Conservation (phyloP, 2,113 vertebrate species). For the Eurystomus gularis region DNA sequence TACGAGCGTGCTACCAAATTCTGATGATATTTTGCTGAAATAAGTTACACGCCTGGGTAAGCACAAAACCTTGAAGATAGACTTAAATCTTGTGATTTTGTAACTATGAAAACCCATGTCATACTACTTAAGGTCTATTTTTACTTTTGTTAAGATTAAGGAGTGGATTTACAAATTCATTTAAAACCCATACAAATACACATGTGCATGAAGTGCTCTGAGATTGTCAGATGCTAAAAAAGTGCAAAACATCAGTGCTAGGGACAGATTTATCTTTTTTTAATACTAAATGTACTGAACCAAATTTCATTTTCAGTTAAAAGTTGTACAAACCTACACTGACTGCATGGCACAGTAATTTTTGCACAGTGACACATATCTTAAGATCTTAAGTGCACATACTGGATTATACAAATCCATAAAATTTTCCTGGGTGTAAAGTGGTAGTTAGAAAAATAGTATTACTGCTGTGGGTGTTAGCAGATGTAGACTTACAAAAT, state of each 20-base stretch:
- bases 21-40: neutral
- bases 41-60: neutral
- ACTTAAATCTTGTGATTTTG: neutral
- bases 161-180: neutral
- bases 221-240: neutral
- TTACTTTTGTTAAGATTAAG: neutral
- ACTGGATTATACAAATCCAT: constrained; percentile 2
- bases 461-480: neutral
- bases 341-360: neutral
- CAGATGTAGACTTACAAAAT: neutral
- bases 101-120: neutral
- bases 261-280: neutral
- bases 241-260: constrained; percentile 2
- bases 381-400: constrained; percentile 11
- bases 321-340: neutral
- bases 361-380: constrained; percentile 2
- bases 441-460: constrained; percentile 22
- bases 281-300: neutral
- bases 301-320: neutral
- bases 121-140: neutral
- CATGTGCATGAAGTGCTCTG: neutral
- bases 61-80: neutral
- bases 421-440: constrained; percentile 10
- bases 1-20: neutral
- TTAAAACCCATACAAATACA: constrained; percentile 2